Percentiles rank a stretch among this genome's conserved stretches.
Evolutionary conservation across 2,797 vertebrate species (phyloP).

Genomic region (Corythornis leucogaster): DNA sequence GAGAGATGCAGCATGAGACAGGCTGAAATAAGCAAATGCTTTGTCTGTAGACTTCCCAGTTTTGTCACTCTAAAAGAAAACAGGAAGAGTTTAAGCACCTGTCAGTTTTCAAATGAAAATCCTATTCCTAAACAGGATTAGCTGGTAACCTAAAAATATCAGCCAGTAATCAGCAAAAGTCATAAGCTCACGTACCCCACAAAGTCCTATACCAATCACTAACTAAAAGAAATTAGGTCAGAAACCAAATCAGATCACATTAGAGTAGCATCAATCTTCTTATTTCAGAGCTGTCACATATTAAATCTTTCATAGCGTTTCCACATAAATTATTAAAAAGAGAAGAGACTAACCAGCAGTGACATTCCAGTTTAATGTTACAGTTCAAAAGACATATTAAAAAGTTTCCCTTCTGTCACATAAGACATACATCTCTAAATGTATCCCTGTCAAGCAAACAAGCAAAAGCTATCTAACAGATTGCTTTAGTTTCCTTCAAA

Average conservation of each 20-base stretch:
- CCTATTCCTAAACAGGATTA: conserved; percentile 40
- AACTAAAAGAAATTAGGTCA: conserved; percentile 54
- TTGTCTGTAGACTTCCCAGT: not conserved
- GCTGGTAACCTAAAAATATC: conserved; percentile 46
- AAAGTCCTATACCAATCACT: conserved; percentile 12
- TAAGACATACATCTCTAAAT: not conserved
- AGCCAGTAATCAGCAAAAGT: conserved; percentile 42
- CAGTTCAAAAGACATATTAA: not conserved
- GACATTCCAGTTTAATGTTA: not conserved
- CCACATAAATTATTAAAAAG: conserved; percentile 20
- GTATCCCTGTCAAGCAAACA: not conserved
- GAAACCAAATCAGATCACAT: conserved; percentile 35
- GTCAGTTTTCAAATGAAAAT: conserved; percentile 27
- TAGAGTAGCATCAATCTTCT: conserved; percentile 28
- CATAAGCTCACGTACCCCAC: not conserved
- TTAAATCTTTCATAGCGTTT: conserved; percentile 30
- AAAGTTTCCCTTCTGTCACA: not conserved
- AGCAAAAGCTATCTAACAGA: not conserved
- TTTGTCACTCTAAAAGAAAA: not conserved
- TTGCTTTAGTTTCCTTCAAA: not conserved
- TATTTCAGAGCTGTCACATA: conserved; percentile 16
- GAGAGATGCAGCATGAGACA: not conserved
- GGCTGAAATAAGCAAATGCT: not conserved
- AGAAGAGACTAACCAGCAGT: not conserved
- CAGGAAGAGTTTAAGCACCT: conserved; percentile 11